Evolutionary conservation across 2,797 vertebrate genomes (phyloP).

Genomic region (Esox lucius): DNA sequence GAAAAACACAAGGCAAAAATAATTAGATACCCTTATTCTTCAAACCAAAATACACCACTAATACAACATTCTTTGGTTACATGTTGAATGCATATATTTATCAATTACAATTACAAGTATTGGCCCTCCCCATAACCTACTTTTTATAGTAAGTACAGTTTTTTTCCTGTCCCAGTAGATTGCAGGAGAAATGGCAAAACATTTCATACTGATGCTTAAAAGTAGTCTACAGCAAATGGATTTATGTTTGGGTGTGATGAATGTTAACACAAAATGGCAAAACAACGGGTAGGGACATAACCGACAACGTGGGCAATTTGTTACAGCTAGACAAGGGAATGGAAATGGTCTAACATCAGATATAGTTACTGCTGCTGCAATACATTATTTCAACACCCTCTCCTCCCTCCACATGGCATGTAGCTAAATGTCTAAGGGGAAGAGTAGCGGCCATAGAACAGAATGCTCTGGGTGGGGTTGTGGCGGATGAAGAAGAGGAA

Average conservation of each 20-base stretch:
- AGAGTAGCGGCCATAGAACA: constrained; percentile 84
- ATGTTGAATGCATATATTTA: background rate
- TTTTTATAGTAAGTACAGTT: no score
- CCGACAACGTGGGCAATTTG: no score
- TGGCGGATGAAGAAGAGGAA: constrained; percentile 92
- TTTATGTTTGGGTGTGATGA: no score
- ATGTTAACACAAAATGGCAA: no score
- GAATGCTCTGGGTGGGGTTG: constrained; percentile 70
- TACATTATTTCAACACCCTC: background rate
- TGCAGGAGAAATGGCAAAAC: no score
- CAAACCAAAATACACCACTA: background rate
- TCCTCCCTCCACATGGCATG: background rate
- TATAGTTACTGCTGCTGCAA: background rate
- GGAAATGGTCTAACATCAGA: background rate
- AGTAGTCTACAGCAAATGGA: no score
- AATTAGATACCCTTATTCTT: background rate
- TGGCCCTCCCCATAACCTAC: no score
- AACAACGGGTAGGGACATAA: no score
- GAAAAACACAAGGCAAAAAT: background rate
- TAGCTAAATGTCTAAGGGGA: constrained; percentile 59
- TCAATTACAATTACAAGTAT: background rate
- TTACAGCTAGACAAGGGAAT: no score
- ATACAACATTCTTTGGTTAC: background rate
- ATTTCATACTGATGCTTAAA: no score
- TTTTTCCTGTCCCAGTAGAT: no score